Evolutionary conservation across 1,140 invertebrate species (phyloP).

Genomic region (Campoletis sonorensis): DNA sequence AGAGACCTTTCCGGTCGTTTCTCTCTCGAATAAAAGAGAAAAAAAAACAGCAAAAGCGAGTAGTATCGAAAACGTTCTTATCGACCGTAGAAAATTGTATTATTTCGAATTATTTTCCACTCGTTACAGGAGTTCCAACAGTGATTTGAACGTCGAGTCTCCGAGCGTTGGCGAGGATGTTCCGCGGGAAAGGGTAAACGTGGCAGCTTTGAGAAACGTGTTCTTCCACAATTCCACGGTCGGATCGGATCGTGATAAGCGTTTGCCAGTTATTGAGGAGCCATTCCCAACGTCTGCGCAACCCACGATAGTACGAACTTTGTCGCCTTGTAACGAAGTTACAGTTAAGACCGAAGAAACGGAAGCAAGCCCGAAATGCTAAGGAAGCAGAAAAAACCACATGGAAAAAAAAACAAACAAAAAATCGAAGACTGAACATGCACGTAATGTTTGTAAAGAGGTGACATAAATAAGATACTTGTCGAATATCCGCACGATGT

Average conservation of each 20-base stretch:
- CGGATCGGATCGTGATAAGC: slow-evolving; percentile 66
- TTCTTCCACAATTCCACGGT: slow-evolving; percentile 69
- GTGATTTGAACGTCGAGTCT: slow-evolving; percentile 60
- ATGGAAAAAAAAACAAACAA: slow-evolving; percentile 32
- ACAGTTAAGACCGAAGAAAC: slow-evolving; percentile 47
- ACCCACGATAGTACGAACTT: slow-evolving; percentile 36
- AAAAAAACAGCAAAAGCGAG: no score
- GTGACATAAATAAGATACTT: slow-evolving; percentile 41
- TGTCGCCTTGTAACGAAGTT: slow-evolving; percentile 42
- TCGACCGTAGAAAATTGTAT: not conserved
- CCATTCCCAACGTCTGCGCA: slow-evolving; percentile 58
- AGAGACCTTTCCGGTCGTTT: no score
- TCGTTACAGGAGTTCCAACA: slow-evolving; percentile 58
- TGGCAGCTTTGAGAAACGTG: slow-evolving; percentile 67
- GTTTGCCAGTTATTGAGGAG: slow-evolving; percentile 71
- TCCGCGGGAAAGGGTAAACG: slow-evolving; percentile 66
- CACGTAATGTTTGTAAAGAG: slow-evolving; percentile 49
- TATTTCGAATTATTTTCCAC: slow-evolving; percentile 27
- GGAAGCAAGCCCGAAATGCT: slow-evolving; percentile 52
- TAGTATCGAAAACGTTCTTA: no score
- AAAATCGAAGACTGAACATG: slow-evolving; percentile 53
- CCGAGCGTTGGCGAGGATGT: slow-evolving; percentile 53
- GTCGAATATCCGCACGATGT: slow-evolving; percentile 38
- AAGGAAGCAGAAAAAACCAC: slow-evolving; percentile 47
- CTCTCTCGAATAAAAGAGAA: not conserved